Base-by-base conservation (phyloP, 2,888 invertebrate genomes). In the Drosophila peninsularis region DNA sequence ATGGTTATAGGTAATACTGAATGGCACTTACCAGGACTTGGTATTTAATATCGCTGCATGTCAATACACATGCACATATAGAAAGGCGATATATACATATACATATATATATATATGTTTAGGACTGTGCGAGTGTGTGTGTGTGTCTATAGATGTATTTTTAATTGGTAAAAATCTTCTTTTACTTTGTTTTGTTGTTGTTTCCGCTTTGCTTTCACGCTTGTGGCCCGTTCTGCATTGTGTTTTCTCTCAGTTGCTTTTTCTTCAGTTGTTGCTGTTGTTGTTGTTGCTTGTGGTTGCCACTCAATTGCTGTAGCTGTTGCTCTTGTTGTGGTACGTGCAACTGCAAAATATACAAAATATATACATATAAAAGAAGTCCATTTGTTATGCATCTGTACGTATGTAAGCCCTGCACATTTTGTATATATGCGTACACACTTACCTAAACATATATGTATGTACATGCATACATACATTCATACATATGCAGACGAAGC, bases 281-380 rank as follows among this genome's bases (percentile, higher is more conserved):
- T 50, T 62, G 17, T 11, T 75, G 58, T 50, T 78, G 58, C 10
- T 14, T 75, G 58, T 57, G 73, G 42, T 56, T 57, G 21, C 24
- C 39, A 21, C 47, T 36, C 42, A n/a, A n/a, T n/a, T 61, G 63
- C 34, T 67, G 79, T 24, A 24, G 24, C 56, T 36, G 17, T 41
- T 34, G 9, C 9, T 49, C n/a, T 53, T 49, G 45, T 53, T 54
- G 17, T 76, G 58, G 39, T 53, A 56, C 58, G 62, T 72, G 66
- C 57, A 71, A 62, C 84, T 81, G 84, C 62, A 78, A 81, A 73
- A 70, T 81, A 62, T 60, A 58, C 50, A 57, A 45, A 62, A 71
- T 68, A 78, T 84, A 75, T 84, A 57, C 65, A 75, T 84, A 78
- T 84, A 57, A 75, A 41, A 41, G 11, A 55, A 57, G 53, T 61